Conservation (phyloP, 2,797 vertebrate genomes). For the Squalus acanthias region DNA sequence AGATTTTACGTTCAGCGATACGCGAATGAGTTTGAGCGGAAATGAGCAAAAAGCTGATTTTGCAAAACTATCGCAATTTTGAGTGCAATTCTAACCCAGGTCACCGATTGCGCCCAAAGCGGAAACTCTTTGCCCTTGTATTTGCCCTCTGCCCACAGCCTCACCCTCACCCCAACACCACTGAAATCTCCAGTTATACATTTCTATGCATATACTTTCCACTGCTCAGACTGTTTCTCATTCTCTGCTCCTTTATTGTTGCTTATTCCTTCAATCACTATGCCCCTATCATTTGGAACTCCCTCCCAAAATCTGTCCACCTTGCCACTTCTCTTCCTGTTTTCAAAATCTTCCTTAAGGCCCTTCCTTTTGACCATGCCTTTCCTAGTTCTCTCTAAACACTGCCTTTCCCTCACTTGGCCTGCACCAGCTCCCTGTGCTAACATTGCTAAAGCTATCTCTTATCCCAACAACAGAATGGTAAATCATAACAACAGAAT, state of each 20-base stretch:
- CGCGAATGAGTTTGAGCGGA: background rate
- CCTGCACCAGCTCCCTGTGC: background rate
- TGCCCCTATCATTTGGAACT: background rate
- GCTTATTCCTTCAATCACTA: background rate
- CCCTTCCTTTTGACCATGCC: constrained; percentile 1
- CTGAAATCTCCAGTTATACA: background rate
- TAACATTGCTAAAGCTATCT: background rate
- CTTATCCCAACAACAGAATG: background rate
- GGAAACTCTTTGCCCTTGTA: background rate
- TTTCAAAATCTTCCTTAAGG: background rate
- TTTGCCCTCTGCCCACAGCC: background rate
- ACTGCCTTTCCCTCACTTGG: background rate
- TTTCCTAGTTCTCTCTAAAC: background rate
- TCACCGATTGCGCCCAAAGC: too few relatives aligned
- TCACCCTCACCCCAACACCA: background rate
- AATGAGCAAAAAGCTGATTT: background rate
- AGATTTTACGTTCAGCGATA: background rate
- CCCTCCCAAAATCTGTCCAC: background rate
- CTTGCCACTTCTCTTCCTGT: background rate
- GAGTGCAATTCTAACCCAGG: too few relatives aligned
- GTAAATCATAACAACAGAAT: background rate
- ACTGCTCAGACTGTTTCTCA: background rate
- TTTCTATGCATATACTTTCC: background rate
- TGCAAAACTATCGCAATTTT: background rate
- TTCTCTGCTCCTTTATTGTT: background rate